phyloP scores from a whole-genome alignment of 2,888 invertebrate species.

The Nomada goodeniana region DNA sequence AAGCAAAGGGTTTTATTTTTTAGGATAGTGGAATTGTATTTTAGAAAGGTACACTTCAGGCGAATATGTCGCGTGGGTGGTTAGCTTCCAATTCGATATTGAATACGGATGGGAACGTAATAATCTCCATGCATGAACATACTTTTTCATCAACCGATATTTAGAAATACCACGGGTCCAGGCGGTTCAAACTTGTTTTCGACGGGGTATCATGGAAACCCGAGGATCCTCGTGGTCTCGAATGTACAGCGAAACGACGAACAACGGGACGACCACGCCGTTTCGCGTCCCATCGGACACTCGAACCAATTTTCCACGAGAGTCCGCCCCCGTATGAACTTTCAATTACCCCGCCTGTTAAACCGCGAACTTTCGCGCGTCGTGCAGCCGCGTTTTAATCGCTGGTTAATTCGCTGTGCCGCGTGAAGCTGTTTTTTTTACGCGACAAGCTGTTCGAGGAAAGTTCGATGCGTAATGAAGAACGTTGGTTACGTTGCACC shows the following conservation, averaged over 20 bases:
- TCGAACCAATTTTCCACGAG: slow-evolving; percentile 14
- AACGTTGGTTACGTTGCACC: slow-evolving; percentile 11
- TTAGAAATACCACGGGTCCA: too few species aligned
- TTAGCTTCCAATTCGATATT: too few species aligned
- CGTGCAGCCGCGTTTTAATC: neutral
- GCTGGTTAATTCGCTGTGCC: neutral
- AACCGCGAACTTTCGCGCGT: slow-evolving; percentile 1
- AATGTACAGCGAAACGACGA: slow-evolving; percentile 3
- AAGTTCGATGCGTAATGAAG: slow-evolving; percentile 5
- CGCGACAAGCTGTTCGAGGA: neutral
- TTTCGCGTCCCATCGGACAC: slow-evolving; percentile 16
- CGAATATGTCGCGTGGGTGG: too few species aligned
- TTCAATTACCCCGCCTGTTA: slow-evolving; percentile 33
- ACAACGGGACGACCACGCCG: neutral
- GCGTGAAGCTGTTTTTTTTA: neutral
- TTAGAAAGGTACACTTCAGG: too few species aligned
- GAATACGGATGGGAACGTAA: too few species aligned
- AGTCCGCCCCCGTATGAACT: slow-evolving; percentile 13
- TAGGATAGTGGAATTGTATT: too few species aligned
- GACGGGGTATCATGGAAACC: neutral
- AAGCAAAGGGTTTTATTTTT: too few species aligned
- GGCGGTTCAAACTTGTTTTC: neutral
- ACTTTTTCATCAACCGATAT: too few species aligned
- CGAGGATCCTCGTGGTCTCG: neutral
- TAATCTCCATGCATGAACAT: too few species aligned